These are phyloP conservation scores for Sebastes diploproa DNA, from an alignment of 2,797 vertebrate species.

Conservation along the genomic window DNA sequence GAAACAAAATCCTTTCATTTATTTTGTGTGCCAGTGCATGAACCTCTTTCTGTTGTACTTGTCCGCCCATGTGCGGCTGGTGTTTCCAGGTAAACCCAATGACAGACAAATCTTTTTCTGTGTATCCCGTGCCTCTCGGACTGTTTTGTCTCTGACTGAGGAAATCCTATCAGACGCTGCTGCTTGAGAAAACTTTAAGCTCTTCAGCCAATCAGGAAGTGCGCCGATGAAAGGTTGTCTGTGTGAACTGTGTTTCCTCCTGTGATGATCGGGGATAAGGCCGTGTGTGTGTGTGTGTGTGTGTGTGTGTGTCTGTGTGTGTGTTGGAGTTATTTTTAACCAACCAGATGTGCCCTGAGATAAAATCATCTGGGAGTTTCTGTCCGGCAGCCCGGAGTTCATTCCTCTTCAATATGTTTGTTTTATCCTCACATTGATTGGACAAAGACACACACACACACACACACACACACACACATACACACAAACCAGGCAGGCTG, in stretches of 20 bases:
- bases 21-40: neutral
- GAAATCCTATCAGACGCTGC: conserved; percentile 72
- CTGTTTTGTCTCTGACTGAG: conserved; percentile 69
- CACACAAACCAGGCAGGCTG: conserved; percentile 18
- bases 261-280: conserved; percentile 61
- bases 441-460: conserved; percentile 27
- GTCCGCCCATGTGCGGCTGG: neutral
- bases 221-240: conserved; percentile 63
- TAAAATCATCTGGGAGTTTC: conserved; percentile 73
- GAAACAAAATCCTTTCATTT: neutral
- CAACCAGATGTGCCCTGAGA: conserved; percentile 75
- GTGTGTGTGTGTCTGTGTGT: conserved; percentile 27
- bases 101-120: conserved; percentile 47
- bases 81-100: conserved; percentile 28
- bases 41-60: neutral
- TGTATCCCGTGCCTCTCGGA: conserved; percentile 46
- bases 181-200: conserved; percentile 45
- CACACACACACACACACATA: neutral
- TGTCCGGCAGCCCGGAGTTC: conserved; percentile 63
- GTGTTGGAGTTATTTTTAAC: conserved; percentile 77
- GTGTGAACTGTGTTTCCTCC: conserved; percentile 66
- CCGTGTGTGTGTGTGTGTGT: conserved; percentile 33
- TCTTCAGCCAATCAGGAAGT: conserved; percentile 73
- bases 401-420: conserved; percentile 71
- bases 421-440: conserved; percentile 74